These are phyloP conservation scores for Sinelater perroti DNA, from an alignment of 2,888 invertebrate genomes.

Conservation along the genomic window DNA sequence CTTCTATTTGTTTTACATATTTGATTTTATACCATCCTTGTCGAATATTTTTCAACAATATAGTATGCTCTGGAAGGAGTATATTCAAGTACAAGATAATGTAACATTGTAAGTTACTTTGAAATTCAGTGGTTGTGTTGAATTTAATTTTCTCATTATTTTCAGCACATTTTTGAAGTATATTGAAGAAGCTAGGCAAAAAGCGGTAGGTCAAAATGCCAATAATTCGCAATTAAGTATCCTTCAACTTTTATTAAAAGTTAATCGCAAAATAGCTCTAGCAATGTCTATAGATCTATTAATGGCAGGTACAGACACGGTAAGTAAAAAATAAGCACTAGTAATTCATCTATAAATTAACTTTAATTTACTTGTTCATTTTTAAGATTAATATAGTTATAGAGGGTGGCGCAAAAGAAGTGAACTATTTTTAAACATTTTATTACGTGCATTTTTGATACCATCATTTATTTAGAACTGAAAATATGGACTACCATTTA, in stretches of 20 bases:
- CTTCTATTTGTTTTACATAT: slow-evolving; percentile 49
- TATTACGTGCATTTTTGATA: too few species aligned
- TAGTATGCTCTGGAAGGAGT: slow-evolving; percentile 53
- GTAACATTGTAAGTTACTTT: slow-evolving; percentile 60
- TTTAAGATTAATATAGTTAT: too few species aligned
- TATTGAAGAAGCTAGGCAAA: slow-evolving; percentile 47
- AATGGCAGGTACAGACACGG: slow-evolving; percentile 76
- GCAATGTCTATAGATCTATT: slow-evolving; percentile 77
- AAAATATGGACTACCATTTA: too few species aligned
- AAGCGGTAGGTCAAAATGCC: slow-evolving; percentile 52
- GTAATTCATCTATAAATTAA: too few species aligned
- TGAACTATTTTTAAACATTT: too few species aligned
- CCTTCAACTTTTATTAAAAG: slow-evolving; percentile 69
- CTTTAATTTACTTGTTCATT: too few species aligned
- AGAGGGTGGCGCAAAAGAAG: too few species aligned
- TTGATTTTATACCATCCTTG: slow-evolving; percentile 55
- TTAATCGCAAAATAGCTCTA: slow-evolving; percentile 69
- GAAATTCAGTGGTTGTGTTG: too few species aligned
- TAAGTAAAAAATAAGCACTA: too few species aligned
- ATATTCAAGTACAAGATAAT: slow-evolving; percentile 55
- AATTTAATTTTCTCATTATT: neutral
- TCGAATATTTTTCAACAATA: slow-evolving; percentile 54
- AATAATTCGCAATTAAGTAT: slow-evolving; percentile 65
- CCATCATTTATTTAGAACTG: too few species aligned
- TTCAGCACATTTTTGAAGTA: slow-evolving; percentile 49